Percentiles rank a stretch among this genome's conserved stretches.
These are phyloP conservation scores for Ameiurus melas DNA, from an alignment of 2,113 vertebrate genomes.

Conservation along the genomic window DNA sequence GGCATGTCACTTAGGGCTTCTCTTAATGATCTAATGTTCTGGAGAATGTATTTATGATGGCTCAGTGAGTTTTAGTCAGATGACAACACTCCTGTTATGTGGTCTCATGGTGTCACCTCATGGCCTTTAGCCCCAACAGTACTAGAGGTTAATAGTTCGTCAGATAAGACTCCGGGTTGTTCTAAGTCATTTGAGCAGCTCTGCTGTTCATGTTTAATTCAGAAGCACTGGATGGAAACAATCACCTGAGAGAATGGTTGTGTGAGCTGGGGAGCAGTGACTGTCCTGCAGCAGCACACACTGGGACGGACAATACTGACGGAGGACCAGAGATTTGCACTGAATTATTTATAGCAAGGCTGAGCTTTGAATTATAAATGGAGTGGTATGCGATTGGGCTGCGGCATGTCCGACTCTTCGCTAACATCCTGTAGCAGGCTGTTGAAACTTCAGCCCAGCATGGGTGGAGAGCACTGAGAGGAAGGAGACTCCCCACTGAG, in stretches of 20 bases:
- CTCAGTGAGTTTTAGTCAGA: background rate
- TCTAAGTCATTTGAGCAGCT: constrained; percentile 73
- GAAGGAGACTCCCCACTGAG: background rate
- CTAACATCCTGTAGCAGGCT: constrained; percentile 21
- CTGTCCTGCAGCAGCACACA: constrained; percentile 51
- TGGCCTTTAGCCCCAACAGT: constrained; percentile 13
- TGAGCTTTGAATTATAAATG: constrained; percentile 70
- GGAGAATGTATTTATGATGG: background rate
- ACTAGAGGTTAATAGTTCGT: constrained; percentile 53
- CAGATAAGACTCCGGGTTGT: constrained; percentile 32
- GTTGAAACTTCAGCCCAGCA: constrained; percentile 1
- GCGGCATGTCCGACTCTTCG: constrained; percentile 44
- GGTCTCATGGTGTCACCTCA: constrained; percentile 16
- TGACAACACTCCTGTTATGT: constrained; percentile 12
- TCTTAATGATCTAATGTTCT: background rate
- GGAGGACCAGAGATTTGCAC: constrained; percentile 71
- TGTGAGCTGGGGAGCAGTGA: constrained; percentile 62
- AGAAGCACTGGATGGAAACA: constrained; percentile 79
- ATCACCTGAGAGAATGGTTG: constrained; percentile 60
- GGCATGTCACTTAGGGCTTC: background rate
- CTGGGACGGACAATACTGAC: constrained; percentile 64
- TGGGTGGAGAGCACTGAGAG: constrained; percentile 13
- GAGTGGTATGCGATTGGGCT: constrained; percentile 59
- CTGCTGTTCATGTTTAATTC: constrained; percentile 82
- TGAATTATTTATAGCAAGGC: constrained; percentile 75